Base-by-base conservation (phyloP, 2,888 invertebrate genomes). In the Aphidius colemani region DNA sequence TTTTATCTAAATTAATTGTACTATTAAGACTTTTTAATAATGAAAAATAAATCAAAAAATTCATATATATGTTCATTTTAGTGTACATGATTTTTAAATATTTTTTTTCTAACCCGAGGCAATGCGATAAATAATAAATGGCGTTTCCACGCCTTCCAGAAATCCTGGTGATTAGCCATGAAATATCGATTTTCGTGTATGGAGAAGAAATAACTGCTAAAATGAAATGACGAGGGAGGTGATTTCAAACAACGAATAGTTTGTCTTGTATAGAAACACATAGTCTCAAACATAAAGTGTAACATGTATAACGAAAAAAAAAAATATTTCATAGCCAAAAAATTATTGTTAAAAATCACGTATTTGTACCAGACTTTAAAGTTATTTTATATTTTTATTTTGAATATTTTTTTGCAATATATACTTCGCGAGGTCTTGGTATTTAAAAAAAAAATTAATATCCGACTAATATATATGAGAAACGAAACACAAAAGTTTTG, bases 121-220 rank as follows among this genome's bases (percentile, higher is more conserved):
- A 79, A 81, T 79, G 72, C 74, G 78, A 82, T 82, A 81, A 82
- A 80, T 81, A 80, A 82, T 79, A 77, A 74, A 77, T 74, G 72
- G 74, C 81, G 80, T 82, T 80, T 82, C 81, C 81, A 81, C 81
- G 81, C 81, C 81, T 82, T 79, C 80, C 3, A 30, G 78, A 82
- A 82, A 81, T 81, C 75, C 76, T 78, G 80, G 81, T 81, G 81
- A 81, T 82, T 81, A 82, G 79, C 77, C 73, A 77, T 82, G 81
- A 82, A 81, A 81, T 82, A 82, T 82, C 80, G 81, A 78, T 81
- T 80, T 81, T 81, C 74, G 74, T 77, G 76, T 78, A 77, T 73
- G 72, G 72, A 79, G 75, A 18, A 18, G 3, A 30, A 30, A 30
- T 30, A 30, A 30, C 30, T 30, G 30, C 30, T 30, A 30, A 30